Base-by-base conservation (phyloP, 2,797 vertebrate genomes). In the Sternarchorhynchus goeldii region DNA sequence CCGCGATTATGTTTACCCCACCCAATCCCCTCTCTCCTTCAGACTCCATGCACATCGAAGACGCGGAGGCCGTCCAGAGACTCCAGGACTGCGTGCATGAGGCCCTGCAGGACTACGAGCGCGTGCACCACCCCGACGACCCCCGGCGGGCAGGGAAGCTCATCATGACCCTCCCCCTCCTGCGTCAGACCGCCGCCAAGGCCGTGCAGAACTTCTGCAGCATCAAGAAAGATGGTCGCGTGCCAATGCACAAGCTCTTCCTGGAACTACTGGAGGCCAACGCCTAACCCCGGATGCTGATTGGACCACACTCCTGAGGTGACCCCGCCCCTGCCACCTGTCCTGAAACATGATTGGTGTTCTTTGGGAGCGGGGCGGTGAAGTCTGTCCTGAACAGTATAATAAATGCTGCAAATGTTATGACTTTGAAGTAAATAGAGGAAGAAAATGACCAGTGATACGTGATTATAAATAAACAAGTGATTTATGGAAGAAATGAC, bases 181-280 rank as follows among this genome's bases (percentile, higher is more conserved):
- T 99, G 74, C 92, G 97, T 81, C 97, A 99, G 93, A 99, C 96
- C 6, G 95, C 97, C 3, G 95, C 96, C 83, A 96, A 96, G 78
- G 96, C 97, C 0, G 96, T 99, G 83, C 96, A 98, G 91, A 96
- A 97, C 88, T 99, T 99, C 94, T 98, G 97, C 94, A 97, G 94
- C 93, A 96, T 99, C 92, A 99, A 98, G 91, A 96, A 98, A 84
- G 96, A 98, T 83, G 97, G 97, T 88, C 98, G 98, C 53, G 97
- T 99, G 83, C 97, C 97, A 82, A 99, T 99, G 97, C 97, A 99
- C 95, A 99, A 98, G 98, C 96, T 99, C 85, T 99, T 99, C 93
- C 94, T 99, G 85, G 97, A 99, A 94, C 97, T 98, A 90, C 94
- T 99, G 83, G 97, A 99, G 92, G 96, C 97, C 89, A 99, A 97